Percentiles rank a stretch among this genome's conserved stretches.
Evolutionary conservation across 2,797 vertebrate species (phyloP).

Genomic region (Oryzias dopingdopingensis): DNA sequence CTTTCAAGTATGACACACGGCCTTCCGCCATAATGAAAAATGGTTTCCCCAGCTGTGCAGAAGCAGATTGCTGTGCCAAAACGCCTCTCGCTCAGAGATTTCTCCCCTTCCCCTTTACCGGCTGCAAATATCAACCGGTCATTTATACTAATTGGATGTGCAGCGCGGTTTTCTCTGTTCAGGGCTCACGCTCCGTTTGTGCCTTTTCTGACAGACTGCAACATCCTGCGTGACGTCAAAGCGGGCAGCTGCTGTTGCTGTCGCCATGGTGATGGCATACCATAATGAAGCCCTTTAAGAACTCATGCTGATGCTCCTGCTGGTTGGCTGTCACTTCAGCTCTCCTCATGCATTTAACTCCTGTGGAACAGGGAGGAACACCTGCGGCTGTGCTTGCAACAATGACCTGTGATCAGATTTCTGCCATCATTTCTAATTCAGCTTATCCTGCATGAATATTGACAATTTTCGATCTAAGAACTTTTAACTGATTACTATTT

Average conservation of each 20-base stretch:
- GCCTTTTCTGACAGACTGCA: slow-evolving; percentile 13
- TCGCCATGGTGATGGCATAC: slow-evolving; percentile 44
- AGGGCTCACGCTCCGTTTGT: background rate
- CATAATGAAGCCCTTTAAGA: slow-evolving; percentile 41
- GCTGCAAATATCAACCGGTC: slow-evolving; percentile 3
- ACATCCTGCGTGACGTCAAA: slow-evolving; percentile 37
- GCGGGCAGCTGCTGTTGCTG: slow-evolving; percentile 35
- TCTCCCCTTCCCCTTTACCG: background rate
- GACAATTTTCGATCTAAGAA: too few relatives aligned
- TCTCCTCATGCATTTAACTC: slow-evolving; percentile 16
- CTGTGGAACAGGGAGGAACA: slow-evolving; percentile 2
- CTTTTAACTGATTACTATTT: background rate
- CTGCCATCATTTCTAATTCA: background rate
- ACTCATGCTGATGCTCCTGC: slow-evolving; percentile 19
- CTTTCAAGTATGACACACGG: background rate
- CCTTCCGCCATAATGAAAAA: background rate
- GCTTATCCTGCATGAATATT: background rate
- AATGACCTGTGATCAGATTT: slow-evolving; percentile 1
- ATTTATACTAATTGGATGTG: background rate
- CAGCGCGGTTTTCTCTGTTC: background rate
- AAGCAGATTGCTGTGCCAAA: background rate
- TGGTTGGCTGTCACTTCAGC: slow-evolving; percentile 16
- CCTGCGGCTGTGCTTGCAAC: slow-evolving; percentile 4
- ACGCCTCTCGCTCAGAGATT: background rate
- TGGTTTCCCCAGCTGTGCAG: background rate